These are phyloP conservation scores for Xanthorhoe spadicearia DNA, from an alignment of 2,888 invertebrate species.

Conservation along the genomic window DNA sequence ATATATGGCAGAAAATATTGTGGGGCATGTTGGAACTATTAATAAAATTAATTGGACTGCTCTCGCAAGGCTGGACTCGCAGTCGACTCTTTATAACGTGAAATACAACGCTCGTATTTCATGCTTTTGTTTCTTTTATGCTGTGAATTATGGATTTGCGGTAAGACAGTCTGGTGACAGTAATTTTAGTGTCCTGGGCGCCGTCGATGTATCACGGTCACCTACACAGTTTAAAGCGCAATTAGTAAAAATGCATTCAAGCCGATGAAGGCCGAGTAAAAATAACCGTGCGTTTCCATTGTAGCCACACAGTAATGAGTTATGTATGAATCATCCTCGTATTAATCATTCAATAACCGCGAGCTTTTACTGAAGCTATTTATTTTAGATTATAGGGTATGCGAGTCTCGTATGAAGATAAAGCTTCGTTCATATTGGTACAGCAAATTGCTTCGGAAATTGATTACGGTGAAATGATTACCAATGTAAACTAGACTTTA, in stretches of 20 bases:
- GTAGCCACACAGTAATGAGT: slow-evolving; percentile 49
- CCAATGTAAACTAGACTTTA: slow-evolving; percentile 35
- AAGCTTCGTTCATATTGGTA: slow-evolving; percentile 37
- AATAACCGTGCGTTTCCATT: slow-evolving; percentile 51
- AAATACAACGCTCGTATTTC: slow-evolving; percentile 47
- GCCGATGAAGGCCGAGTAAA: slow-evolving; percentile 52
- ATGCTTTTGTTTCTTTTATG: slow-evolving; percentile 44
- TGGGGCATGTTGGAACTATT: slow-evolving; percentile 48
- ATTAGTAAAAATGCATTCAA: slow-evolving; percentile 52
- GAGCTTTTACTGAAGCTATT: slow-evolving; percentile 48
- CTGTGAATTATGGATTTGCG: slow-evolving; percentile 51
- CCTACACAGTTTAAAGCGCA: slow-evolving; percentile 48
- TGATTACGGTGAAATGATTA: slow-evolving; percentile 33
- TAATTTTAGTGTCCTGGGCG: slow-evolving; percentile 56
- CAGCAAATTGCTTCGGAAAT: slow-evolving; percentile 36
- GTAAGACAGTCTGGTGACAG: slow-evolving; percentile 49
- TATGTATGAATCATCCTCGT: slow-evolving; percentile 48
- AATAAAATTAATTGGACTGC: slow-evolving; percentile 53
- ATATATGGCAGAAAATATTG: slow-evolving; percentile 46
- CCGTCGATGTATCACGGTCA: slow-evolving; percentile 52
- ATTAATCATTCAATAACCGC: slow-evolving; percentile 52
- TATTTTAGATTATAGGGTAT: slow-evolving; percentile 46
- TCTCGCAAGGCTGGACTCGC: slow-evolving; percentile 39
- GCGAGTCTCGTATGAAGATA: slow-evolving; percentile 29
- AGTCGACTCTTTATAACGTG: slow-evolving; percentile 46